phyloP scores from a whole-genome alignment of 2,113 vertebrate genomes.

The Hepsetus odoe region DNA sequence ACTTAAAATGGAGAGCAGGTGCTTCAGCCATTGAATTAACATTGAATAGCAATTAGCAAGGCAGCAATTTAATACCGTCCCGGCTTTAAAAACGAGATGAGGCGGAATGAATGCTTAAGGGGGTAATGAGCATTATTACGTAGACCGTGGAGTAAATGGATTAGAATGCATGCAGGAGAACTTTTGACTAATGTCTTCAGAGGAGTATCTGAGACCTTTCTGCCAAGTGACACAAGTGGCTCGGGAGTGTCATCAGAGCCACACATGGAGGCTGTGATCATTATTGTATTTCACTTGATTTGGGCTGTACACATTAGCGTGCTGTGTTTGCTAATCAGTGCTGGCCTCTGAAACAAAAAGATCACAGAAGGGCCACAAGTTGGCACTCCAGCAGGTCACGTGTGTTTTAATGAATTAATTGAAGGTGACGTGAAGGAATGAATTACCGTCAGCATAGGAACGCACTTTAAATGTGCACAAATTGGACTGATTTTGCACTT shows the following conservation, averaged over 20 bases:
- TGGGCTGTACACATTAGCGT: not conserved
- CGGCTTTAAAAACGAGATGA: constrained; percentile 47
- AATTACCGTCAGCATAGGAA: not conserved
- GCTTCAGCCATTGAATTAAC: constrained; percentile 51
- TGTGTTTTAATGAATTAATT: not conserved
- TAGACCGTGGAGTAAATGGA: constrained; percentile 36
- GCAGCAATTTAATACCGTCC: constrained; percentile 39
- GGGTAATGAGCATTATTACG: constrained; percentile 51
- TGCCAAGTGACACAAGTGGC: not conserved
- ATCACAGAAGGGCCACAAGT: not conserved
- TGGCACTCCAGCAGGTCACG: not conserved
- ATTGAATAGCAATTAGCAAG: constrained; percentile 57
- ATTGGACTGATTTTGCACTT: too few species aligned
- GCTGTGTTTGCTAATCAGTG: not conserved
- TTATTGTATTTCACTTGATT: not conserved
- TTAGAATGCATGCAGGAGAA: constrained; percentile 24
- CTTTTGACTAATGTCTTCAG: constrained; percentile 47
- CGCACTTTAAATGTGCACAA: too few species aligned
- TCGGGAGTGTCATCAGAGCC: not conserved
- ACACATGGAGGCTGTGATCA: not conserved
- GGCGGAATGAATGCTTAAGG: constrained; percentile 44
- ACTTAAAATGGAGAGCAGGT: constrained; percentile 46
- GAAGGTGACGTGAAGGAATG: not conserved
- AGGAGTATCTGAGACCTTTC: constrained; percentile 6
- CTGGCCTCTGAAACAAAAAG: not conserved